These are phyloP conservation scores for Maccullochella peelii DNA, from an alignment of 2,113 vertebrate genomes.

Conservation along the genomic window DNA sequence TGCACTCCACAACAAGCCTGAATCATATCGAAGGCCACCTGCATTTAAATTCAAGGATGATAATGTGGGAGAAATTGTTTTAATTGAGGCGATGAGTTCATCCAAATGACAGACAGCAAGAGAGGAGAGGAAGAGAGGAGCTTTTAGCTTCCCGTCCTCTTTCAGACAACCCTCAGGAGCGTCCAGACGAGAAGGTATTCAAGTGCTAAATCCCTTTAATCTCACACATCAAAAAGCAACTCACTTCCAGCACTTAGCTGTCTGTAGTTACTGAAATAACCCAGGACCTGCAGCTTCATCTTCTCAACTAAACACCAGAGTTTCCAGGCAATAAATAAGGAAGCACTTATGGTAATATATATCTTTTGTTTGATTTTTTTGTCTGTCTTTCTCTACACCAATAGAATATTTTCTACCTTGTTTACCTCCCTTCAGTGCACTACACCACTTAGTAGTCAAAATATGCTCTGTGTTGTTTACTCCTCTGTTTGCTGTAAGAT, in stretches of 20 bases:
- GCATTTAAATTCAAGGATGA: conserved; percentile 68
- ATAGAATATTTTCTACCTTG: conserved; percentile 23
- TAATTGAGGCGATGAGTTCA: conserved; percentile 87
- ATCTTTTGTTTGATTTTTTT: conserved; percentile 17
- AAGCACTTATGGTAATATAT: conserved; percentile 20
- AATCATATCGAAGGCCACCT: neutral
- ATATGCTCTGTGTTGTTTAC: conserved; percentile 21
- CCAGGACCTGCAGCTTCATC: conserved; percentile 42
- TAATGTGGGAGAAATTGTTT: conserved; percentile 74
- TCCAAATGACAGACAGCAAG: conserved; percentile 73
- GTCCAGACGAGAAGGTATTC: conserved; percentile 67
- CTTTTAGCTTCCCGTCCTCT: conserved; percentile 62
- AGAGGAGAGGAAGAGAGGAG: conserved; percentile 52
- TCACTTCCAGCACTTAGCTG: conserved; percentile 69
- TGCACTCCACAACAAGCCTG: neutral
- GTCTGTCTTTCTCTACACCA: neutral
- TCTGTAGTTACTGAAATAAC: conserved; percentile 60
- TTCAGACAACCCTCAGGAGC: conserved; percentile 67
- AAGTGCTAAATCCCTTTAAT: conserved; percentile 82
- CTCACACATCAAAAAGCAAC: conserved; percentile 77
- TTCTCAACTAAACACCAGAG: conserved; percentile 27
- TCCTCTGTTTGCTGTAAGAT: conserved; percentile 17
- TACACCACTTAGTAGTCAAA: conserved; percentile 21
- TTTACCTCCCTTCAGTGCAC: conserved; percentile 25
- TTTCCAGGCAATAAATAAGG: conserved; percentile 23